Conservation (phyloP, 2,113 vertebrate species). For the Loxodonta africana region DNA sequence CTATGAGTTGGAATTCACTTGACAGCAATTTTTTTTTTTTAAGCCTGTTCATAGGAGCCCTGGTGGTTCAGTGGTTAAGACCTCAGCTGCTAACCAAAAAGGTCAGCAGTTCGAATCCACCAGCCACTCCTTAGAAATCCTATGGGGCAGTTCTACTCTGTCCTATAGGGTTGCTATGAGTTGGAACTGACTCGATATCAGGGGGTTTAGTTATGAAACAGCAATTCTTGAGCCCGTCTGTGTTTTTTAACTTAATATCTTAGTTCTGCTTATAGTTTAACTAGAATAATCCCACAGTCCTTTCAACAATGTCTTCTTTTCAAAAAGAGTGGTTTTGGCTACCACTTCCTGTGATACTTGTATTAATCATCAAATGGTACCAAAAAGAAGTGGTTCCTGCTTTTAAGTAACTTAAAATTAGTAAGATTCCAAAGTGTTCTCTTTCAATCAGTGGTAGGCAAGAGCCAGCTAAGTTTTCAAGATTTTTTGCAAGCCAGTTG, state of each 20-base stretch:
- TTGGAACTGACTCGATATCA: too few species aligned
- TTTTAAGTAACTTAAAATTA: not conserved
- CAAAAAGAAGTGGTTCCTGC: not conserved
- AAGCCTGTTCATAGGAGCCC: not conserved
- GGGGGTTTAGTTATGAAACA: not conserved
- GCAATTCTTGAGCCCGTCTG: not conserved
- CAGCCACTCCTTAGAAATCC: too few species aligned
- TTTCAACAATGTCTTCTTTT: not conserved
- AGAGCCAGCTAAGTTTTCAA: conserved; percentile 2
- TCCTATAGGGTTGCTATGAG: too few species aligned
- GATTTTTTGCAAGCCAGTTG: not conserved
- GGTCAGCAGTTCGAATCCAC: too few species aligned
- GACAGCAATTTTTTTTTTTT: not conserved
- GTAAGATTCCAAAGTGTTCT: not conserved
- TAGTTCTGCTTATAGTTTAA: conserved; percentile 39
- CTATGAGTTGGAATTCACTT: too few species aligned
- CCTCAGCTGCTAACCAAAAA: too few species aligned
- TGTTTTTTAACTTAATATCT: not conserved
- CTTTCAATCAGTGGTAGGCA: not conserved
- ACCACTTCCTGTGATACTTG: not conserved
- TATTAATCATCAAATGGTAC: not conserved
- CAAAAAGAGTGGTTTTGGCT: not conserved
- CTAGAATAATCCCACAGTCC: not conserved
- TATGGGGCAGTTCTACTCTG: too few species aligned
- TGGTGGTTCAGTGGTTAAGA: too few species aligned